Percentiles rank a stretch among this genome's conserved stretches.
Evolutionary conservation across 2,797 vertebrate genomes (phyloP).

Genomic region (Spondyliosoma cantharus): DNA sequence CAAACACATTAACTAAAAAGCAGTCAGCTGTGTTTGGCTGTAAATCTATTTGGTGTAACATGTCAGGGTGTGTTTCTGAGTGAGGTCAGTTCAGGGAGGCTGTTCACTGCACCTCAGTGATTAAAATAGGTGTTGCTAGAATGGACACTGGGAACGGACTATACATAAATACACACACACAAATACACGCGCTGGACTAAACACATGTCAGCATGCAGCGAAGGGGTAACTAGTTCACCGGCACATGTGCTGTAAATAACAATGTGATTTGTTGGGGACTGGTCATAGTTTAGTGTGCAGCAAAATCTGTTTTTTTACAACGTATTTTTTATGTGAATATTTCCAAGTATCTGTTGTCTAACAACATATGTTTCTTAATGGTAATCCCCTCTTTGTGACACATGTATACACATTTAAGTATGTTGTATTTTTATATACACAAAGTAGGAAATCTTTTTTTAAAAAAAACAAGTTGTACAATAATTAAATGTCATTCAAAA

Average conservation of each 20-base stretch:
- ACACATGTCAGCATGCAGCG: constrained; percentile 7
- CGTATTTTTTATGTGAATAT: background rate
- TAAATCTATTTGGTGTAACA: constrained; percentile 46
- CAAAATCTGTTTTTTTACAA: background rate
- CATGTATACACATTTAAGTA: background rate
- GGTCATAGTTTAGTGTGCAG: background rate
- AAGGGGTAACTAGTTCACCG: background rate
- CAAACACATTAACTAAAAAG: background rate
- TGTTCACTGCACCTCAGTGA: constrained; percentile 44
- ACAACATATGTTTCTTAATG: background rate
- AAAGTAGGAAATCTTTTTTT: no score
- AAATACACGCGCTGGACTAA: constrained; percentile 13
- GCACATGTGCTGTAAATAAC: background rate
- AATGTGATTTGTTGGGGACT: background rate
- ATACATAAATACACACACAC: constrained; percentile 26
- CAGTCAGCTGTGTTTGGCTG: constrained; percentile 11
- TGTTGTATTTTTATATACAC: no score
- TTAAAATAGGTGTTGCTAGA: constrained; percentile 52
- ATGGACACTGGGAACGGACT: constrained; percentile 25
- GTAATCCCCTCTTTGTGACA: background rate
- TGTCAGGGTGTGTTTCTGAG: constrained; percentile 6
- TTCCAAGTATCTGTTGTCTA: background rate
- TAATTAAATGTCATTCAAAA: background rate
- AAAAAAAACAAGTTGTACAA: background rate
- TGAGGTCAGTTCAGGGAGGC: background rate